Conservation (phyloP, 2,113 vertebrate species). For the Daphoenositta chrysoptera region DNA sequence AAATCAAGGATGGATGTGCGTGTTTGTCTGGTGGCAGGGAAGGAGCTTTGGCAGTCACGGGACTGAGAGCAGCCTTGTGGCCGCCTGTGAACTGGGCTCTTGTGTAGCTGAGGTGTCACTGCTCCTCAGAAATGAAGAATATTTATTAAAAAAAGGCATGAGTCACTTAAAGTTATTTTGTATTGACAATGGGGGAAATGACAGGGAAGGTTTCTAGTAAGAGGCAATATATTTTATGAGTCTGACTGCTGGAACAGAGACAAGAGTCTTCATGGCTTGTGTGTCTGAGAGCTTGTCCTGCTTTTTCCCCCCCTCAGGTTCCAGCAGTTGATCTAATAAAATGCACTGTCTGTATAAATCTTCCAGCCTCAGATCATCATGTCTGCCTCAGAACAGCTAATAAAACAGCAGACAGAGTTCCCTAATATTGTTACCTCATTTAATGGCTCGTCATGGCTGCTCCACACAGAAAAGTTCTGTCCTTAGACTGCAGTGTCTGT, state of each 20-base stretch:
- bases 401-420: neutral
- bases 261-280: neutral
- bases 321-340: conserved; percentile 1
- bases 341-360: neutral
- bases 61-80: neutral
- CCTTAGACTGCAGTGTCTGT: fast-evolving
- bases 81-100: too few species aligned
- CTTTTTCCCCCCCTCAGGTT: neutral
- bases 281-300: neutral
- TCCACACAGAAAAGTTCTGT: fast-evolving
- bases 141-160: neutral
- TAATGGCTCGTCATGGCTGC: neutral
- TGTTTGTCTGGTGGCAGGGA: neutral
- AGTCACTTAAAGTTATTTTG: neutral
- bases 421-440: neutral
- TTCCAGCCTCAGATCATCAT: neutral
- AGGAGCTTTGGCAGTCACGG: neutral
- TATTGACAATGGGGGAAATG: neutral
- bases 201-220: neutral
- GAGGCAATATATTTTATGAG: neutral
- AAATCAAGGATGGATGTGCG: fast-evolving
- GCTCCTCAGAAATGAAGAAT: neutral
- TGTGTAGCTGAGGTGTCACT: fast-evolving
- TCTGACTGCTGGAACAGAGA: neutral
- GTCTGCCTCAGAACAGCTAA: neutral